Base-by-base conservation (phyloP, 2,113 vertebrate species). In the Circaetus cinerascens region DNA sequence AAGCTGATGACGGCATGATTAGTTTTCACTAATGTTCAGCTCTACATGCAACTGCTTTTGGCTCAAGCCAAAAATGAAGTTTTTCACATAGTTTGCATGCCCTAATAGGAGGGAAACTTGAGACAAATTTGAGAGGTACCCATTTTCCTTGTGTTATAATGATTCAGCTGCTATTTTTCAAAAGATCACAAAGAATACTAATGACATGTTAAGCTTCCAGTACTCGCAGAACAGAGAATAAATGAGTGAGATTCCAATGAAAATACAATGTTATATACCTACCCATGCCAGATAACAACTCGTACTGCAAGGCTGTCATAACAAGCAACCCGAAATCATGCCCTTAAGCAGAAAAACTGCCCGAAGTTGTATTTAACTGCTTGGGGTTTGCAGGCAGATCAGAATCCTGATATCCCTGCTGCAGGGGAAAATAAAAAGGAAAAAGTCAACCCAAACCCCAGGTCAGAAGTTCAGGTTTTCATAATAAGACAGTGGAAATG, bases 11-110 rank as follows among this genome's bases (percentile, higher is more conserved):
- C 5, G 5, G 62, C 4, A 6, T 90, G 94, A 96, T 96, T 95
- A 93, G 92, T 96, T 86, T 87, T 85, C 85, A 38, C 69, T 92
- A 41, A 91, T 96, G 90, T 78, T 93, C 77, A 64, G 77, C 82
- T 79, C 81, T 79, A 23, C 0, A 14, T 73, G 85, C 34, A 51
- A 69, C 66, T 62, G 92, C 81, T 92, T 79, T 88, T 91, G 57
- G 57, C 87, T 75, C 48, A 29, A 79, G 92, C 74, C 77, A 93
- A 64, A 90, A 87, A 18, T 41, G 62, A 91, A 95, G 90, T 94
- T 90, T 90, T 96, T 93, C 53, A 29, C 66, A 85, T 95, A 93
- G 77, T 69, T 94, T 92, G 80, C 66, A 45, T 88, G 74, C 90
- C 45, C 67, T 93, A 82, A 76, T 80, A 85, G 85, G 77, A 93